These are phyloP conservation scores for Drosophila antonietae DNA, from an alignment of 2,888 invertebrate genomes.

Conservation along the genomic window DNA sequence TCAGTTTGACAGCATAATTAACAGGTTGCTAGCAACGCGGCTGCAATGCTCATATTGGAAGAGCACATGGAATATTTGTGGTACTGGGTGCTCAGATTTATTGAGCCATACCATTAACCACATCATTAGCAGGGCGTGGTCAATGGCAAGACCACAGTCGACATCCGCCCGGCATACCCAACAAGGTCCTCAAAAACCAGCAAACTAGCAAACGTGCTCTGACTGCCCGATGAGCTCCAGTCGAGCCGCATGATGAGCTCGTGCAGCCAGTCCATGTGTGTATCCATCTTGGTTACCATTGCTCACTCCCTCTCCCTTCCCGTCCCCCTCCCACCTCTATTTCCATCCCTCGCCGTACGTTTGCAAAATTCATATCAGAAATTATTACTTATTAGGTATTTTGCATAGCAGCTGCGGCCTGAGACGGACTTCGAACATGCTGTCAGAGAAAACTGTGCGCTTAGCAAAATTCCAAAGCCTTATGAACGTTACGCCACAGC, in stretches of 20 bases:
- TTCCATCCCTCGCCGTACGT: neutral
- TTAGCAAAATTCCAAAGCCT: neutral
- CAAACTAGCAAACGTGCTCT: conserved; percentile 40
- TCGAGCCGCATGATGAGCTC: neutral
- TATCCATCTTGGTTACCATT: neutral
- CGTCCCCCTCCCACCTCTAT: too few species aligned
- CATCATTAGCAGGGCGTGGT: conserved; percentile 52
- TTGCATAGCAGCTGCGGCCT: conserved; percentile 47
- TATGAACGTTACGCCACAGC: neutral
- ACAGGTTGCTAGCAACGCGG: conserved; percentile 26
- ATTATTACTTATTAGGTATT: conserved; percentile 63
- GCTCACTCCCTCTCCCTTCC: neutral
- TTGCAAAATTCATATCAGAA: conserved; percentile 60
- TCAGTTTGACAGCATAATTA: conserved; percentile 56
- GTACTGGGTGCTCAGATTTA: conserved; percentile 42
- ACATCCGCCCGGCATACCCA: conserved; percentile 38
- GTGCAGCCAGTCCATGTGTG: neutral
- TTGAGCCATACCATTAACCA: conserved; percentile 43
- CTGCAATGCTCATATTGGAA: conserved; percentile 1
- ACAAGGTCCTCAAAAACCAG: conserved; percentile 34
- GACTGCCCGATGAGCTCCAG: conserved; percentile 26
- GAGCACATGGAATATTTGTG: conserved; percentile 18
- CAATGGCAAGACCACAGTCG: neutral
- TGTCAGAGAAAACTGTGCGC: neutral
- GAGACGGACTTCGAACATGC: neutral